Evolutionary conservation across 64 coral and sea anemone species (phyloP).

Genomic region (Acropora tenuis): DNA sequence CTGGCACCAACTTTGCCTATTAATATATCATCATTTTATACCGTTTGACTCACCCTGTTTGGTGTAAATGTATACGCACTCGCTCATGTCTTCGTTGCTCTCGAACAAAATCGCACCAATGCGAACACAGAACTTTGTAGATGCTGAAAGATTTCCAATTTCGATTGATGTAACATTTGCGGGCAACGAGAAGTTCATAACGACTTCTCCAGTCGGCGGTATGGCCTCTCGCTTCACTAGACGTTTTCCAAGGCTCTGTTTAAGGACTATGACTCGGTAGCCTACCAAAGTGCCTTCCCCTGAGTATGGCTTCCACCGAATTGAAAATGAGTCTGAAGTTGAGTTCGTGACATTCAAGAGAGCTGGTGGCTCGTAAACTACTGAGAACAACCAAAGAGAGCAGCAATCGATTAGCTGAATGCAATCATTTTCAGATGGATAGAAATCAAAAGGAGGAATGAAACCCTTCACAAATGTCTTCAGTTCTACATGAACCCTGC

Average conservation of each 20-base stretch:
- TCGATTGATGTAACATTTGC: not conserved
- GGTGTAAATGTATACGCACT: not conserved
- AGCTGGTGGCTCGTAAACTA: not conserved
- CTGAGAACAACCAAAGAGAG: no score
- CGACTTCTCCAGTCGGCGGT: not conserved
- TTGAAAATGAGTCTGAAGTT: not conserved
- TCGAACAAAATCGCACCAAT: not conserved
- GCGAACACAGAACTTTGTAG: not conserved
- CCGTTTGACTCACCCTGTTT: not conserved
- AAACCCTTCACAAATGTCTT: no score
- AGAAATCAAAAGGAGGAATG: no score
- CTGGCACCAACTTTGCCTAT: not conserved
- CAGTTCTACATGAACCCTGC: no score
- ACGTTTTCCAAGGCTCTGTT: not conserved
- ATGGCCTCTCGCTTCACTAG: not conserved
- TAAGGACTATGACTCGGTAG: not conserved
- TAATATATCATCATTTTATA: not conserved
- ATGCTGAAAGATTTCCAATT: slow-evolving; percentile 7
- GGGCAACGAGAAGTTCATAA: slow-evolving; percentile 14
- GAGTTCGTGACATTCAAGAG: not conserved
- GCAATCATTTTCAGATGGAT: no score
- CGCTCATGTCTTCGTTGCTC: not conserved
- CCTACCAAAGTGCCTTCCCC: not conserved
- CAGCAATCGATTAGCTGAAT: no score
- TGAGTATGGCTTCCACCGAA: slow-evolving; percentile 8